Evolutionary conservation across 2,888 invertebrate genomes (phyloP).

Genomic region (Sesia apiformis): DNA sequence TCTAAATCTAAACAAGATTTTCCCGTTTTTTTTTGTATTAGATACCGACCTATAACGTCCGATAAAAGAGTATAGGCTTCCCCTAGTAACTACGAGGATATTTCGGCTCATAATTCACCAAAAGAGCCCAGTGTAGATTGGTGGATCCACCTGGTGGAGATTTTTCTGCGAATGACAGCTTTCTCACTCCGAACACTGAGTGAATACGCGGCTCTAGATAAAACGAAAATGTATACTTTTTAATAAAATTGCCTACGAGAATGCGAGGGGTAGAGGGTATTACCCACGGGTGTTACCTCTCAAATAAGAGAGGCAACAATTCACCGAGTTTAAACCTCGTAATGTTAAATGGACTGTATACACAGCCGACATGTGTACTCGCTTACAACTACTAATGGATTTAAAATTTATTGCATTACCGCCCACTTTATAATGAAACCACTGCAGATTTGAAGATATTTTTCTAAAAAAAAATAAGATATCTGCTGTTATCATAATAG

Average conservation of each 20-base stretch:
- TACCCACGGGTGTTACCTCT: constrained; percentile 8
- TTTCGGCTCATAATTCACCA: too few species aligned
- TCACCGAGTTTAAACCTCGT: constrained; percentile 69
- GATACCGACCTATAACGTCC: too few species aligned
- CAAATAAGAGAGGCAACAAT: constrained; percentile 51
- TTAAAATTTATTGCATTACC: constrained; percentile 68
- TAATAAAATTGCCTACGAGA: neutral
- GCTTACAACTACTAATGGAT: constrained; percentile 62
- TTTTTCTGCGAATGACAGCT: neutral
- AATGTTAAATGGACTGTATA: constrained; percentile 69
- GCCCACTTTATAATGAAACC: constrained; percentile 43
- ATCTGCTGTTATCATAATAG: too few species aligned
- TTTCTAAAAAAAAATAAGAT: too few species aligned
- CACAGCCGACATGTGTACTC: constrained; percentile 64
- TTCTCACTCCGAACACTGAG: neutral
- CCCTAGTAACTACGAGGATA: too few species aligned
- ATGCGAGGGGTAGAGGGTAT: neutral
- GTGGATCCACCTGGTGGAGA: neutral
- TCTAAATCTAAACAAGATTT: too few species aligned
- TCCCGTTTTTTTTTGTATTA: too few species aligned
- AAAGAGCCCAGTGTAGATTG: too few species aligned
- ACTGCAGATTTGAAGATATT: neutral
- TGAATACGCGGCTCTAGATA: neutral
- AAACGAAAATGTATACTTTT: neutral
- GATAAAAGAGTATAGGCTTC: too few species aligned